Base-by-base conservation (phyloP, 2,113 vertebrate genomes). In the Varanus salvator region DNA sequence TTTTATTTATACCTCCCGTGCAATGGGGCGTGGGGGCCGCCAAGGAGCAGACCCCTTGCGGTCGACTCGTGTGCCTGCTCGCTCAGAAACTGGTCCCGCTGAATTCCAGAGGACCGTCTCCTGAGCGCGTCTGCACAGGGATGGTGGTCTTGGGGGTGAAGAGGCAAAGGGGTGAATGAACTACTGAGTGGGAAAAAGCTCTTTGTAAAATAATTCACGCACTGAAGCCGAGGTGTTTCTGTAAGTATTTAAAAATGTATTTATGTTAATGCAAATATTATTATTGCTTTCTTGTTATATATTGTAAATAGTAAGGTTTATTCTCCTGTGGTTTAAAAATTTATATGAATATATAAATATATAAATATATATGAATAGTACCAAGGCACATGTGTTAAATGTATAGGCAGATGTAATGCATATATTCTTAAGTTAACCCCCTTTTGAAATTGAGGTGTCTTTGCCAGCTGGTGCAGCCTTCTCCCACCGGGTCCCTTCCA, bases 151-250 rank as follows among this genome's bases (percentile, higher is more conserved):
- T 68, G 52, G 90, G 86, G 92, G 91, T 34, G 90, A 64, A 94
- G 96, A 6, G 78, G 80, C 17, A 66, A 97, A 96, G 96, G 96
- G 97, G 96, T 95, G 95, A 97, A 96, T 97, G 97, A 98, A 99
- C 98, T 99, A 99, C 98, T 99, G 98, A 99, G 97, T 96, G 97
- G 69, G 97, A 97, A 97, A 95, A 96, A 96, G 29, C 15, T 96
- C 97, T 97, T 77, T 96, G 97, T 97, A 96, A 96, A 96, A 94
- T 95, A 96, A 97, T 96, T 97, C 97, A 97, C 98, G 98, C 98
- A 98, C 98, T 98, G 98, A 98, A 97, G 97, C 97, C 96, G 95
- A 95, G 96, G 98, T 96, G 97, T 97, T 97, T 97, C 96, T 97
- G 97, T 96, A 92, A 97, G 95, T 98, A 98, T 98, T 98, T 96